Evolutionary conservation across 2,113 vertebrate species (phyloP).

Genomic region (Stigmatopora nigra): DNA sequence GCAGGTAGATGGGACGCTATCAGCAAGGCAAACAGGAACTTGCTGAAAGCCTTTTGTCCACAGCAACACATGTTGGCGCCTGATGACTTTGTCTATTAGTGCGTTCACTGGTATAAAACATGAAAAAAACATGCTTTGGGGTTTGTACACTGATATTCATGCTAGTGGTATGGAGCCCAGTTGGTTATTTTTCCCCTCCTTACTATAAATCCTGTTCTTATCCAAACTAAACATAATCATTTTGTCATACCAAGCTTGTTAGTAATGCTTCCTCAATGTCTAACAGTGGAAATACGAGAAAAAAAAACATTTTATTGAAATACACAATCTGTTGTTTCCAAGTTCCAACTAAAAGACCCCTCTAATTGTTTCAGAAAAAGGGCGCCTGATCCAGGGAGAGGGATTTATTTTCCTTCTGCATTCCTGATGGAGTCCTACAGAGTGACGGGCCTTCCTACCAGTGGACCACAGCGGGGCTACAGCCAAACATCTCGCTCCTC

Average conservation of each 20-base stretch:
- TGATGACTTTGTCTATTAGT: slow-evolving; percentile 46
- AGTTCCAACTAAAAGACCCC: slow-evolving; percentile 38
- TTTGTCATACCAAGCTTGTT: slow-evolving; percentile 20
- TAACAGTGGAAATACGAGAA: slow-evolving; percentile 8
- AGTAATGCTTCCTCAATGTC: slow-evolving; percentile 36
- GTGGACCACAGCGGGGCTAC: slow-evolving; percentile 69
- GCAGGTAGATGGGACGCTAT: slow-evolving; percentile 48
- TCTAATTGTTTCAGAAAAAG: slow-evolving; percentile 55
- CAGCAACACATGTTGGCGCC: slow-evolving; percentile 43
- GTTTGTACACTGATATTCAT: slow-evolving; percentile 33
- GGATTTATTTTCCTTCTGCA: slow-evolving; percentile 59
- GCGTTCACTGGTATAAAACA: slow-evolving; percentile 20
- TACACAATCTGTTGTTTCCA: slow-evolving; percentile 30
- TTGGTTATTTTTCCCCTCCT: slow-evolving; percentile 26
- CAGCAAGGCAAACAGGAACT: slow-evolving; percentile 61
- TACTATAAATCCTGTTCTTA: slow-evolving; percentile 16
- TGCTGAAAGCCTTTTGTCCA: slow-evolving; percentile 54
- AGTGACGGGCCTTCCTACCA: slow-evolving; percentile 70
- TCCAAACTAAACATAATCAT: slow-evolving; percentile 29
- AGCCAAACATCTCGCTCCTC: slow-evolving; percentile 48
- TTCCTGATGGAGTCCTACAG: slow-evolving; percentile 84
- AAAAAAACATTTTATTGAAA: slow-evolving; percentile 23
- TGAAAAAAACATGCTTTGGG: slow-evolving; percentile 21
- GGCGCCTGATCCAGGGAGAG: slow-evolving; percentile 53
- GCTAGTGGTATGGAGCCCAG: slow-evolving; percentile 3